Base-by-base conservation (phyloP, 2,113 vertebrate genomes). In the Toxotes chatareus region DNA sequence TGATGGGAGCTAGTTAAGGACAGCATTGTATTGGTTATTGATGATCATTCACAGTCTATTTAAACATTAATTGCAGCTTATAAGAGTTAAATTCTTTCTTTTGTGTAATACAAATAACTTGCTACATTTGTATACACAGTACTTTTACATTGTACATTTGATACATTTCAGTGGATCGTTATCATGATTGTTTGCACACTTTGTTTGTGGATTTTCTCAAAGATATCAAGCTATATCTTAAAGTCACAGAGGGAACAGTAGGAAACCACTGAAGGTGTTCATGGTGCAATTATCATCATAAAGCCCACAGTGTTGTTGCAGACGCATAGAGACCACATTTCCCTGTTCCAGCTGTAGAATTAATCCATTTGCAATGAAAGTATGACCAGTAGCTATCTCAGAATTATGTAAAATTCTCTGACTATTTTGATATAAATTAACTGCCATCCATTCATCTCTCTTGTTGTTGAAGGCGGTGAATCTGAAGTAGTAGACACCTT, bases 201-300 rank as follows among this genome's bases (percentile, higher is more conserved):
- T 27, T 21, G 17, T 21, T 64, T 38, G 7, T 38, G 16, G 44
- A 5, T 5, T 4, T 46, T 13, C 2, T n/a, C 8, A 17, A 47
- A 61, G n/a, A 17, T 51, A 19, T 38, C 16, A 44, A 14, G 47
- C 6, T 42, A 59, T 53, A 60, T 68, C n/a, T 67, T 47, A 67
- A 67, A 60, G 3, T 69, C 17, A 62, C 36, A 40, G 1, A 47
- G 32, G 16, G n/a, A 40, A 78, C 32, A 80, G 0, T 49, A 74
- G 62, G 63, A 76, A 77, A 47, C 14, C 56, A 68, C 34, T 80
- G 32, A 73, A 77, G 36, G 21, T 72, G 56, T 67, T 69, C n/a
- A 12, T 59, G 7, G 23, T 11, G 5, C 0, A 10, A 9, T 0
- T 0, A 59, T 76, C 11, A 17, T 83, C 61, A 62, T 7, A 53